Base-by-base conservation (phyloP, 2,113 vertebrate genomes). In the Centropus unirufus region DNA sequence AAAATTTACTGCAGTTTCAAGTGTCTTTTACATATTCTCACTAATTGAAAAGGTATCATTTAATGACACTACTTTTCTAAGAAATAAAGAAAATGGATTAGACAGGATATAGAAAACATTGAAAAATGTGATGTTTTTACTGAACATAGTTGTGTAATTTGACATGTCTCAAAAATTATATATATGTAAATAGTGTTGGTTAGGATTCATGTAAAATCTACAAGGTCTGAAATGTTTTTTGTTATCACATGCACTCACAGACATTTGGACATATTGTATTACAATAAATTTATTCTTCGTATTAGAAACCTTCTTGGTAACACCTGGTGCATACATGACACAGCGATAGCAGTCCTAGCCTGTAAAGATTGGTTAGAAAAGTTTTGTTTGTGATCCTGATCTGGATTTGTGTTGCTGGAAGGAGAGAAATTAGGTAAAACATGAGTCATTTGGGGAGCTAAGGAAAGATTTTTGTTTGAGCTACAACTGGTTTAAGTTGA, bases 271-370 rank as follows among this genome's bases (percentile, higher is more conserved):
- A 10, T 49, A 44, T 23, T 69, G 9, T 44, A 68, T 39, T 66
- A 46, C 23, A 42, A 74, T 72, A 83, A 84, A 42, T 46, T 4
- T 49, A 8, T 73, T 76, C 27, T 80, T 46, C 5, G 1, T 44
- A 17, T 21, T 74, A 76, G 47, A 55, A 92, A 46, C 12, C 11
- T 42, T 32, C 11, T 52, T 74, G 44, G n/a, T 29, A 68, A 24
- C 51, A 62, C 11, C 14, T 63, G 29, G 15, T 67, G 22, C 12
- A 2, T 32, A 32, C 0, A 0, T 78, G 76, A 17, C 5, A 14
- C 9, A 26, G 9, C 29, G 34, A 34, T 58, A 85, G 49, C 9
- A 32, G 26, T n/a, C 42, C 21, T 44, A 30, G 17, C 17, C 54
- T 76, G 6, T 2, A 47, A 39, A 51, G 24, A 30, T 30, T 17